phyloP scores from a whole-genome alignment of 2,888 invertebrate species.

The Dasysyrphus tricinctus region DNA sequence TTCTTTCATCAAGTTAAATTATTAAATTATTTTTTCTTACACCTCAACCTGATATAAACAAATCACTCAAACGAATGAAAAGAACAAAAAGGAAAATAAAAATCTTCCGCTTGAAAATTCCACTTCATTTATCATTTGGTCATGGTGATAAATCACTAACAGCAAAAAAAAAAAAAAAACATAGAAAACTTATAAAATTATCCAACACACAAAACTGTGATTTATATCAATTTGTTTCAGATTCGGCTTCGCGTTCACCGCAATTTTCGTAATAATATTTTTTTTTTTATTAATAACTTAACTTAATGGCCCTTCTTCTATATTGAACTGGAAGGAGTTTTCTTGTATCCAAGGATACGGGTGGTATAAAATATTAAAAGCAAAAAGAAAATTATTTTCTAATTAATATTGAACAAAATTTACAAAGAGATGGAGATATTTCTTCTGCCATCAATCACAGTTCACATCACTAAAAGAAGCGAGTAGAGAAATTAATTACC shows the following conservation, averaged over 20 bases:
- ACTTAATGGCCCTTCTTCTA: neutral
- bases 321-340: neutral
- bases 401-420: constrained; percentile 27
- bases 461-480: neutral
- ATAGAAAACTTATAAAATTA: constrained; percentile 24
- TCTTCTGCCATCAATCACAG: constrained; percentile 19
- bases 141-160: constrained; percentile 49
- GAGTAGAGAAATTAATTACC: constrained; percentile 30
- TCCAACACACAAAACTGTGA: constrained; percentile 34
- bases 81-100: constrained; percentile 12
- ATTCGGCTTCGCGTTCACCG: constrained; percentile 53
- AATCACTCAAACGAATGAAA: constrained; percentile 5
- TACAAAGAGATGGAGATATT: neutral
- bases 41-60: constrained; percentile 11
- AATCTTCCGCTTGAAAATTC: constrained; percentile 13
- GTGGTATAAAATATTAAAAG: neutral
- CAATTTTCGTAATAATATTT: constrained; percentile 33
- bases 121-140: constrained; percentile 55
- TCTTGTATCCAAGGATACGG: constrained; percentile 1
- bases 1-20: constrained; percentile 19
- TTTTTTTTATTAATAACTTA: constrained; percentile 27
- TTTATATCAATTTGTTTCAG: constrained; percentile 63
- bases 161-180: neutral
- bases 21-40: neutral
- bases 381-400: constrained; percentile 6